phyloP scores from a whole-genome alignment of 2,113 vertebrate species.

The Stomatorhinus ivindoensis region DNA sequence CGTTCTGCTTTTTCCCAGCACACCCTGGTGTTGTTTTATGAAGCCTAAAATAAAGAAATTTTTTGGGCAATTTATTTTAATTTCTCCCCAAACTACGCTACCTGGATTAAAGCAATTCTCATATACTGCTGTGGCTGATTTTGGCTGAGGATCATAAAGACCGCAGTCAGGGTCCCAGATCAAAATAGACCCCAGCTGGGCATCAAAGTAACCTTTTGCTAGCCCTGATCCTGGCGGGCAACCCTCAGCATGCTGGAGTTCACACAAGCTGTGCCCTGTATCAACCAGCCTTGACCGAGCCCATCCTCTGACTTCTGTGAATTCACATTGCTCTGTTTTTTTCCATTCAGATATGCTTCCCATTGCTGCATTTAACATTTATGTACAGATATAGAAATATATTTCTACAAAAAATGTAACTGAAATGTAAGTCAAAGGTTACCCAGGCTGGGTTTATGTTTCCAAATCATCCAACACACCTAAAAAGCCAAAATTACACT shows the following conservation, averaged over 20 bases:
- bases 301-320: neutral
- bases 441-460: neutral
- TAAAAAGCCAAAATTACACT: neutral
- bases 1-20: neutral
- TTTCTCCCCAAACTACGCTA: neutral
- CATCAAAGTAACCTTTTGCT: neutral
- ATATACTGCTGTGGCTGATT: neutral
- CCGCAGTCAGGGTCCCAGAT: neutral
- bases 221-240: neutral
- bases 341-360: neutral
- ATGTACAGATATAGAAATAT: neutral
- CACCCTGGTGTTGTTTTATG: neutral
- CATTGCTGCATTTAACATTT: neutral
- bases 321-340: neutral
- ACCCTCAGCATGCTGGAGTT: neutral
- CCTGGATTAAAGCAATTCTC: neutral
- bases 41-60: neutral
- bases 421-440: neutral
- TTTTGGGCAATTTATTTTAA: neutral
- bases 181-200: neutral
- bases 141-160: neutral
- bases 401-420: neutral
- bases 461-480: neutral
- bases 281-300: neutral
- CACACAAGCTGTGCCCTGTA: neutral